Evolutionary conservation across 2,797 vertebrate genomes (phyloP), one percentile per base, ranked within the genome.

Genomic region (Prunella strophiata): DNA sequence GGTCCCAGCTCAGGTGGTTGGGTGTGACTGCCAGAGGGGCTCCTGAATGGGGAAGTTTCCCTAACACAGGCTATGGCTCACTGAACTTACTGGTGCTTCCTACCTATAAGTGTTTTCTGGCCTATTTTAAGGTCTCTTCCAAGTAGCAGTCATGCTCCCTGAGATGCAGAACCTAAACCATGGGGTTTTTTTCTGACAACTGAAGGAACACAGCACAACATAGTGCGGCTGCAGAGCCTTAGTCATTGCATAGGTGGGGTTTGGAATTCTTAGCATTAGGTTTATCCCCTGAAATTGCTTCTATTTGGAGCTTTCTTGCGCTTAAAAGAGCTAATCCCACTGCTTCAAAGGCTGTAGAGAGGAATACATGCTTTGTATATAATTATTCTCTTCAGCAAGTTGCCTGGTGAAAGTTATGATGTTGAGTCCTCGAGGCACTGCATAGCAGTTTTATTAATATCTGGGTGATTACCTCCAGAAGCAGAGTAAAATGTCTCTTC

Each of bases 221-320:
- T 3, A 68, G 5, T 1, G 0, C 12, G 42, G 20, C 25, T 83
- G 61, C 54, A 74, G 43, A 87, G 43, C 48, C 17, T 70, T 83
- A 94, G 68, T 89, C 81, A 79, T 67, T 81, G 45, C 58, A 82
- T 36, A 72, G 74, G 72, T 87, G 65, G 57, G 34, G 82, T 85
- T 51, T 89, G 55, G 68, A 93, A 72, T 83, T 83, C 48, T 90
- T 71, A 93, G 77, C 17, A 38, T 93, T 79, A 71, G 16, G 59
- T 94, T 94, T 94, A 94, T 96, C 63, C 78, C 13, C 50, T 92
- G 76, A 92, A 97, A 96, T 84, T 95, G 77, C 80, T 92, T 94
- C 76, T 94, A 91, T 96, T 83, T 94, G 75, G 63, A 91, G 75
- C 54, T 92, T 96, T 94, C 67, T 92, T 84, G 51, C 81, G 72